Evolutionary conservation across 2,888 invertebrate genomes (phyloP).

Genomic region (Drosophila siamana): DNA sequence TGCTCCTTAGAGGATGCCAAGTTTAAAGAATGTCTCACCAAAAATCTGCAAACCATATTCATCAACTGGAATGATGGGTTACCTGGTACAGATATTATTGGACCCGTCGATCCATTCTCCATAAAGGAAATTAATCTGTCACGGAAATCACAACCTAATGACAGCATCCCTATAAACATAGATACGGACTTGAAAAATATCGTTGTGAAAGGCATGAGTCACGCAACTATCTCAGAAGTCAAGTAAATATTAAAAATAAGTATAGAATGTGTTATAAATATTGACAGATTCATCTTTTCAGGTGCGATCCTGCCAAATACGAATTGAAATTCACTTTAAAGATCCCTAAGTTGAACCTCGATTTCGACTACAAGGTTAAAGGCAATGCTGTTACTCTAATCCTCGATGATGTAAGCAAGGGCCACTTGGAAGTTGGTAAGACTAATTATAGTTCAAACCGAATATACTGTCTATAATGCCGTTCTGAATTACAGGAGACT

Average conservation of each 20-base stretch:
- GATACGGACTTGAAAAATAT: neutral
- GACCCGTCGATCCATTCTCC: constrained; percentile 1
- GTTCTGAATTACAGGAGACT: no score
- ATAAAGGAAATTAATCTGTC: constrained; percentile 49
- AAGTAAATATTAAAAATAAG: neutral
- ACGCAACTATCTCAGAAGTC: neutral
- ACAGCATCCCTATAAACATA: neutral
- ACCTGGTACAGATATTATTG: constrained; percentile 61
- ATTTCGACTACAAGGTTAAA: neutral
- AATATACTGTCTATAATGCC: no score
- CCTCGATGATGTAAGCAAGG: neutral
- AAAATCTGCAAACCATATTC: constrained; percentile 49
- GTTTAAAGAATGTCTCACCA: neutral
- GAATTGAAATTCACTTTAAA: neutral
- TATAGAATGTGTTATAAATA: neutral
- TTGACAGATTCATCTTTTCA: neutral
- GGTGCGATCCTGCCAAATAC: neutral
- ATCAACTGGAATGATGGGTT: constrained; percentile 65
- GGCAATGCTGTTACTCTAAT: neutral
- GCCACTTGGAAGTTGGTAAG: constrained; percentile 3
- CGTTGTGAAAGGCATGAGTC: neutral
- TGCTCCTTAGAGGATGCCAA: neutral
- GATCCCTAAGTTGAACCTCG: neutral
- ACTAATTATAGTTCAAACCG: neutral
- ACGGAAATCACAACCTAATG: neutral